Conservation (phyloP, 2,888 invertebrate species). For the Entomobrya multifasciata region DNA sequence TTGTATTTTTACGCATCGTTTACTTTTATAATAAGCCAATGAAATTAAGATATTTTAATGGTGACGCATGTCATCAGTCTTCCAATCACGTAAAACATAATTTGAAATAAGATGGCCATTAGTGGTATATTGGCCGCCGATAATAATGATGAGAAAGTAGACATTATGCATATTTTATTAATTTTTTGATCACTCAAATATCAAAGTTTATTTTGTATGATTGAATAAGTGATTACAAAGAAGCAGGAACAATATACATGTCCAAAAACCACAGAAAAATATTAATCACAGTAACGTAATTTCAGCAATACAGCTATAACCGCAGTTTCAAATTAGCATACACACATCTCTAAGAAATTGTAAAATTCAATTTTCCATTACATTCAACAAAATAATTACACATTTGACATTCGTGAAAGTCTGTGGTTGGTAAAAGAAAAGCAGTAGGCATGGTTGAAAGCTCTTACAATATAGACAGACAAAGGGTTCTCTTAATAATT, state of each 20-base stretch:
- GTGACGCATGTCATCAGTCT: slow-evolving; percentile 17
- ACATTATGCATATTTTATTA: too few relatives aligned
- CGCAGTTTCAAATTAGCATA: slow-evolving; percentile 3
- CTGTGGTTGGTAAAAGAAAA: slow-evolving; percentile 9
- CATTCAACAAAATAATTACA: neutral
- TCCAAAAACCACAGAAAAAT: too few relatives aligned
- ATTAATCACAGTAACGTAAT: too few relatives aligned
- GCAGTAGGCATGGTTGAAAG: neutral
- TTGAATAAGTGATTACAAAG: too few relatives aligned
- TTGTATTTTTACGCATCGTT: neutral
- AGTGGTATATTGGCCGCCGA: neutral
- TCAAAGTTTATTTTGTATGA: too few relatives aligned
- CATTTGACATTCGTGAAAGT: neutral
- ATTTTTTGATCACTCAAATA: too few relatives aligned
- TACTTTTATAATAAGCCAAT: slow-evolving; percentile 18
- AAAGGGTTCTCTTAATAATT: neutral
- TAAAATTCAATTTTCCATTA: slow-evolving; percentile 15
- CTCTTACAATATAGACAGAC: neutral
- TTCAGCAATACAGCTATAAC: neutral
- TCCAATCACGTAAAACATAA: slow-evolving; percentile 6
- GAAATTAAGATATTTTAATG: slow-evolving; percentile 24
- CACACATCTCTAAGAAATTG: neutral
- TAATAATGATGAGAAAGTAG: neutral
- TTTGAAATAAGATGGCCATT: neutral
- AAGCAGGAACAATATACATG: too few relatives aligned